These are phyloP conservation scores for Blastobasis adustella DNA, from an alignment of 2,888 invertebrate species.

Conservation along the genomic window DNA sequence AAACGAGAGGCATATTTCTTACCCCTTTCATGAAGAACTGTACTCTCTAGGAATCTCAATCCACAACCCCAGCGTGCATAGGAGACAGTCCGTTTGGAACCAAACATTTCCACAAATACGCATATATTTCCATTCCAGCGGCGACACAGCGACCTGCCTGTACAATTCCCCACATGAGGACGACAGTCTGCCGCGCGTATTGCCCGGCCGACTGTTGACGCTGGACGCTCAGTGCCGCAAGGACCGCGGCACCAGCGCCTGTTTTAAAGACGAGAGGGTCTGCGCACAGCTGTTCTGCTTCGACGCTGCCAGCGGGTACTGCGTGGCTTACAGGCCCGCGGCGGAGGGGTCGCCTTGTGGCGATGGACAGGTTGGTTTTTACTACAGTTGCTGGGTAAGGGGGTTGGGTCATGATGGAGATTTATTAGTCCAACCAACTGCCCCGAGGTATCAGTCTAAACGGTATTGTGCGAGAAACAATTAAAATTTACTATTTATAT, in stretches of 20 bases:
- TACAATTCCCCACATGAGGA: conserved; percentile 96
- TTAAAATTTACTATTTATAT: too few relatives aligned
- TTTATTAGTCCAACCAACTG: too few relatives aligned
- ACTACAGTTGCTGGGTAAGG: too few relatives aligned
- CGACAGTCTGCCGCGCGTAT: conserved; percentile 88
- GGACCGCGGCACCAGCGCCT: conserved; percentile 91
- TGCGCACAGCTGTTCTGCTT: conserved; percentile 97
- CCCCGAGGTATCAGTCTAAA: too few relatives aligned
- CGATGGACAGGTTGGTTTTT: conserved; percentile 84
- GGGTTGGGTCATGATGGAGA: too few relatives aligned
- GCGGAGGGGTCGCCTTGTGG: conserved; percentile 96
- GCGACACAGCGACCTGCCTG: conserved; percentile 94
- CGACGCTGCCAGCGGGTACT: conserved; percentile 95
- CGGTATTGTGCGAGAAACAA: too few relatives aligned
- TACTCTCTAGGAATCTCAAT: too few relatives aligned
- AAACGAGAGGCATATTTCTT: too few relatives aligned
- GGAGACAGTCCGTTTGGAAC: too few relatives aligned
- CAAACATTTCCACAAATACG: too few relatives aligned
- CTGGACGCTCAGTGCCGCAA: conserved; percentile 94
- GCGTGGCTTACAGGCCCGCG: conserved; percentile 95
- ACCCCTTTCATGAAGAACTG: too few relatives aligned
- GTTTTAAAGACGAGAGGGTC: conserved; percentile 93
- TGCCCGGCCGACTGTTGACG: conserved; percentile 91
- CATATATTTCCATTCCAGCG: conserved; percentile 73
- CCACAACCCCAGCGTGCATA: too few relatives aligned